Conservation (phyloP, 2,888 invertebrate genomes). For the Oxyteleia sp. region DNA sequence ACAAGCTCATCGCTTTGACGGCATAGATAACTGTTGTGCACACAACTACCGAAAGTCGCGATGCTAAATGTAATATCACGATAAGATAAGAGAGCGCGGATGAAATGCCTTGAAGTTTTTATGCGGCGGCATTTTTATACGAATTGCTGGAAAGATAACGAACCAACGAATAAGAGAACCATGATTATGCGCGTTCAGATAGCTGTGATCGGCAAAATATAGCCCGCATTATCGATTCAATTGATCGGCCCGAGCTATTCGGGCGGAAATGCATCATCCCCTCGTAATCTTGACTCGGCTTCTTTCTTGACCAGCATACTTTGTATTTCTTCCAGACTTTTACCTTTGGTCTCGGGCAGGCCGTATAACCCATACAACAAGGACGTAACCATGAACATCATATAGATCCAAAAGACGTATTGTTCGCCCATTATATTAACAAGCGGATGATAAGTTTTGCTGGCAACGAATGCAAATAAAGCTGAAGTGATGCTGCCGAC, state of each 20-base stretch:
- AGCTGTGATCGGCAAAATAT: background rate
- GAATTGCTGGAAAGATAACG: too few species aligned
- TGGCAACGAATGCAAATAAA: constrained; percentile 79
- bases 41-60: too few species aligned
- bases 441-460: constrained; percentile 80
- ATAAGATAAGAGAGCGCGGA: too few species aligned
- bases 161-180: constrained; percentile 8
- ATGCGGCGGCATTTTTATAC: too few species aligned
- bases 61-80: too few species aligned
- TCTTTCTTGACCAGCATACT: constrained; percentile 24
- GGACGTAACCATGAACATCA: constrained; percentile 65
- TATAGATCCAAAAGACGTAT: constrained; percentile 80
- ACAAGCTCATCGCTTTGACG: too few species aligned
- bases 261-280: background rate
- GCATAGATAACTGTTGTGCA: too few species aligned
- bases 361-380: constrained; percentile 25
- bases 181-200: background rate
- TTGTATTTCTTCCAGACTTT: constrained; percentile 77
- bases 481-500: constrained; percentile 77
- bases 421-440: constrained; percentile 75
- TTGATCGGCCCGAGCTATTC: background rate
- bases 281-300: background rate
- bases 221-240: background rate
- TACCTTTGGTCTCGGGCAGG: constrained; percentile 83
- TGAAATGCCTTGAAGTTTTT: too few species aligned